These are phyloP conservation scores for Asbolus verrucosus DNA, from an alignment of 1,140 invertebrate species.

Conservation along the genomic window DNA sequence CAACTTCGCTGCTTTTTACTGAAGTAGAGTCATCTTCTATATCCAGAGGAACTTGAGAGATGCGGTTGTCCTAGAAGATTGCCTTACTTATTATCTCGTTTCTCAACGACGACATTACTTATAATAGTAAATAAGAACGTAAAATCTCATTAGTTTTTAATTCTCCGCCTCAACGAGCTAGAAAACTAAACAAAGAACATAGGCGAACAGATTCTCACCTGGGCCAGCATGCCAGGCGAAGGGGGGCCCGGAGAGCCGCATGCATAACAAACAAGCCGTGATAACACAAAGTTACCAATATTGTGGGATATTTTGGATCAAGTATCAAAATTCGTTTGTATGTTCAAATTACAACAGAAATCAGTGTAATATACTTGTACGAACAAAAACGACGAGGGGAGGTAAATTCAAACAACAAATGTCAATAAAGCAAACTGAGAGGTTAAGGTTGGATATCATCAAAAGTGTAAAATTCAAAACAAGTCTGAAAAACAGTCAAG, in stretches of 20 bases:
- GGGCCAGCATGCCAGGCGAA: conserved; percentile 64
- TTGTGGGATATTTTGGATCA: conserved; percentile 1
- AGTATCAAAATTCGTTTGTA: not conserved
- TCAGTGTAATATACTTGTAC: too few species aligned
- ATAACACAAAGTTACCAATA: conserved; percentile 52
- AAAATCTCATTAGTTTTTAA: too few species aligned
- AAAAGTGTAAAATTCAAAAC: too few species aligned
- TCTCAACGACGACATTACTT: not conserved
- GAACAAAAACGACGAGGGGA: too few species aligned
- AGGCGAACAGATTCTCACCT: conserved; percentile 57
- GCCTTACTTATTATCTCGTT: not conserved
- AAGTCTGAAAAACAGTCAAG: too few species aligned
- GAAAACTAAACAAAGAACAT: conserved; percentile 9
- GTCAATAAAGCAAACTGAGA: too few species aligned
- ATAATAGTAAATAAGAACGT: not conserved
- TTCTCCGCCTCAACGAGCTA: conserved; percentile 2
- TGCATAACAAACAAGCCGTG: conserved; percentile 69
- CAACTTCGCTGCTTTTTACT: conserved; percentile 81
- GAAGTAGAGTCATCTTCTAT: conserved; percentile 91
- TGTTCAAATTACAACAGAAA: not conserved
- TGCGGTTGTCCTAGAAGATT: conserved; percentile 81
- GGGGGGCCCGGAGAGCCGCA: conserved; percentile 70
- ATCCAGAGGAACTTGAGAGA: conserved; percentile 86
- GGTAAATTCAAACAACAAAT: too few species aligned
- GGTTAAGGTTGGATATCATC: too few species aligned